Conservation (phyloP, 2,888 invertebrate genomes). For the Pyralis farinalis region DNA sequence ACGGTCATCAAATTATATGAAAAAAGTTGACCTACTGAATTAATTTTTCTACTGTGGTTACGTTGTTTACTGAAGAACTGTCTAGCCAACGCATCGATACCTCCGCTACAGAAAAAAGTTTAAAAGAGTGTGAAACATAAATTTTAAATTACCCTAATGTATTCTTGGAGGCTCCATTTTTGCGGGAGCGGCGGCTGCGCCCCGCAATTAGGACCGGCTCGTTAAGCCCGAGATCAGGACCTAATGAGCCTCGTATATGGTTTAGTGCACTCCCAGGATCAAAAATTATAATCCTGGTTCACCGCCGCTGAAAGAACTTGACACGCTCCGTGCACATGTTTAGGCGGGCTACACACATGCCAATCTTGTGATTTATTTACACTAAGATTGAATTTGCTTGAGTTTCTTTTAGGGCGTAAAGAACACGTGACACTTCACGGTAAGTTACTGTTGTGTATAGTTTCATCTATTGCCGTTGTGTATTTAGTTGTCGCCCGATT, state of each 20-base stretch:
- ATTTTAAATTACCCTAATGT: slow-evolving; percentile 55
- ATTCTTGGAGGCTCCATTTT: slow-evolving; percentile 48
- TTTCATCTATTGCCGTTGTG: too few relatives aligned
- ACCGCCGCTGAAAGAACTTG: slow-evolving; percentile 36
- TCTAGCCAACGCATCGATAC: not conserved
- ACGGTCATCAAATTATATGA: too few relatives aligned
- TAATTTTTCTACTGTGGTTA: too few relatives aligned
- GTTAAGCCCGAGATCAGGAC: slow-evolving; percentile 68
- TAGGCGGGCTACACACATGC: too few relatives aligned
- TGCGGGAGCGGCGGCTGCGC: slow-evolving; percentile 35
- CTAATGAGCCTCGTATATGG: slow-evolving; percentile 74
- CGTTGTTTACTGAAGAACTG: too few relatives aligned
- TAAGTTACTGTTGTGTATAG: too few relatives aligned
- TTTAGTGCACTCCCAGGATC: slow-evolving; percentile 66
- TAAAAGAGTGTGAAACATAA: slow-evolving; percentile 55
- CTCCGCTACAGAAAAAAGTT: slow-evolving; percentile 13
- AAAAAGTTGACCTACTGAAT: too few relatives aligned
- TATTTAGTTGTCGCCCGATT: too few relatives aligned
- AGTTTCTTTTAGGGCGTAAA: too few relatives aligned
- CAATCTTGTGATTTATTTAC: too few relatives aligned
- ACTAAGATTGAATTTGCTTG: too few relatives aligned
- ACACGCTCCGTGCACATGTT: not conserved
- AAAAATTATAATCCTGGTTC: slow-evolving; percentile 60
- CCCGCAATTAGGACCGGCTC: slow-evolving; percentile 71
- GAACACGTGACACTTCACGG: too few relatives aligned